Base-by-base conservation (phyloP, 2,888 invertebrate genomes). In the Blastobasis adustella region DNA sequence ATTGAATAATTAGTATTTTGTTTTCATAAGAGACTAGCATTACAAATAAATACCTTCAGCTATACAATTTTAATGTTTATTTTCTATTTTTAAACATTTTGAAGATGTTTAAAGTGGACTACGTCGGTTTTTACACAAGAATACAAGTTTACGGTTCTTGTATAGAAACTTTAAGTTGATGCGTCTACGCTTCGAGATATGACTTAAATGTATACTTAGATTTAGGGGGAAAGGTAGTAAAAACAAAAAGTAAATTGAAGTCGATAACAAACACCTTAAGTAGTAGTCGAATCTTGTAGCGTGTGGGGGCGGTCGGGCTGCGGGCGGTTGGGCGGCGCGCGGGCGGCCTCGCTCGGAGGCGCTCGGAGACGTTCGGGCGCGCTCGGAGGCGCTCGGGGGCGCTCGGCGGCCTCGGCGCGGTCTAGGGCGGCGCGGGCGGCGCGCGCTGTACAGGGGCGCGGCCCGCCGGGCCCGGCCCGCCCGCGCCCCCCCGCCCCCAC, bases 21-120 rank as follows among this genome's bases (percentile, higher is more conserved):
- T 84, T 87, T 63, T 87, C 85, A 86, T 86, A 87, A 87, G 86
- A 88, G 84, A 87, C 88, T 88, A 88, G 88, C 87, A 86, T 86
- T 87, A 88, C 85, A 87, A 88, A 88, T 86, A 83, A 88, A 88
- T 86, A 87, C 80, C 82, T 83, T 86, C 87, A 86, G 87, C 87
- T 88, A 88, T 87, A 87, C 86, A 85, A 84, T 83, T 80, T 86
- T 77, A 81, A 85, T 84, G 83, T 85, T 82, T 82, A 80, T 54
- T 82, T 81, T 80, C 82, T 83, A 83, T 84, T 82, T 74, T 81
- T 77, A 84, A 87, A 86, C 85, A 85, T 82, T 82, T 80, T 71
- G 81, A 80, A 85, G 84, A 86, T 85, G 86, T 83, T 82, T 74
- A 82, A 82, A 82, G 79, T 83, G 83, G 84, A 78, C 84, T 83